These are phyloP conservation scores for Chaetodon trifascialis DNA, from an alignment of 2,113 vertebrate genomes.

Conservation along the genomic window DNA sequence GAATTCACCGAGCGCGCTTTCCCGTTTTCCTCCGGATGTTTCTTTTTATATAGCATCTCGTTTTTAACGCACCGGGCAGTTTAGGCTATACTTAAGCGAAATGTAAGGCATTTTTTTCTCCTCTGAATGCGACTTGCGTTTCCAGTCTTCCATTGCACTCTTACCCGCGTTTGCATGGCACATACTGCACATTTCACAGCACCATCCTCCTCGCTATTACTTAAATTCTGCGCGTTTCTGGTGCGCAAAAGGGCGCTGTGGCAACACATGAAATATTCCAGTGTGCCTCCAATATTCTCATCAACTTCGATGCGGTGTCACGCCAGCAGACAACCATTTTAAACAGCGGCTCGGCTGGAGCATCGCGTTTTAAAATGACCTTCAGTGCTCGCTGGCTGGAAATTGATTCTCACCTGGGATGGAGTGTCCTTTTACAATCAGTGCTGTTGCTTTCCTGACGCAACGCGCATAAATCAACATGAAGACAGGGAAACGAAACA, in stretches of 20 bases:
- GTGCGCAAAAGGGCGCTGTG: constrained; percentile 29
- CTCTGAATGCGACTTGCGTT: constrained; percentile 24
- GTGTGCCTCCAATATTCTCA: constrained; percentile 20
- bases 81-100: background rate
- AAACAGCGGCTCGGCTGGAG: constrained; percentile 43
- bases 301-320: constrained; percentile 48
- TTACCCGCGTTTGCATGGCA: constrained; percentile 2
- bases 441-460: constrained; percentile 11
- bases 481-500: background rate
- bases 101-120: background rate
- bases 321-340: constrained; percentile 67
- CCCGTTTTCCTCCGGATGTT: background rate
- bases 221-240: constrained; percentile 37
- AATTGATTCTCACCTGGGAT: constrained; percentile 74
- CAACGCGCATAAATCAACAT: constrained; percentile 1
- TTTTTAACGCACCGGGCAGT: background rate
- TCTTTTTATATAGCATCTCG: background rate
- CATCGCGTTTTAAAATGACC: constrained; percentile 80
- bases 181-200: background rate
- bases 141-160: background rate
- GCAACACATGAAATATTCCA: constrained; percentile 17
- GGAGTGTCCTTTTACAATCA: constrained; percentile 43
- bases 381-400: constrained; percentile 76
- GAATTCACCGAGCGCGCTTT: background rate
- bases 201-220: constrained; percentile 32